These are phyloP conservation scores for Drosophila burlai DNA, from an alignment of 1,140 invertebrate genomes.

Conservation along the genomic window DNA sequence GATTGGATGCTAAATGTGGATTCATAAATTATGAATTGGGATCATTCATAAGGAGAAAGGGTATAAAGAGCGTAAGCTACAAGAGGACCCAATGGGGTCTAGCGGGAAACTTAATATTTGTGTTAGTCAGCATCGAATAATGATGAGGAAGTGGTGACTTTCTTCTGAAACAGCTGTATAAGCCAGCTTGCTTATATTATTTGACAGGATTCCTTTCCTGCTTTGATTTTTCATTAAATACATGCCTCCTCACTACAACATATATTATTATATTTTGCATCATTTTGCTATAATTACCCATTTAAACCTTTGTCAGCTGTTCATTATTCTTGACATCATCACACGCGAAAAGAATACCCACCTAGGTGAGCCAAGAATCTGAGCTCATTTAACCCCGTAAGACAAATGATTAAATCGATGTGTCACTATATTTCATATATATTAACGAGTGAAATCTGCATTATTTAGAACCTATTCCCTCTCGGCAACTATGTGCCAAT, in stretches of 20 bases:
- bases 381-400: slow-evolving; percentile 31
- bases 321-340: slow-evolving; percentile 21
- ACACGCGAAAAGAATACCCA: slow-evolving; percentile 4
- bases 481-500: neutral
- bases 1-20: neutral
- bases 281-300: slow-evolving; percentile 22
- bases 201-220: neutral
- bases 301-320: slow-evolving; percentile 10
- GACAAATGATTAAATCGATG: slow-evolving; percentile 17
- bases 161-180: too few species aligned
- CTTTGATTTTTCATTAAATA: neutral
- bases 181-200: neutral
- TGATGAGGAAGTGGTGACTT: neutral
- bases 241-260: neutral
- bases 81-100: neutral
- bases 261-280: slow-evolving; percentile 4
- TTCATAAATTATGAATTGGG: neutral
- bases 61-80: neutral
- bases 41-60: neutral
- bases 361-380: slow-evolving; percentile 12
- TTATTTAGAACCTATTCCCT: neutral
- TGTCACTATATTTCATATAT: slow-evolving; percentile 3
- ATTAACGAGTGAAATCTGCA: slow-evolving; percentile 22
- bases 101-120: neutral
- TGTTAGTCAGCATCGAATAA: neutral